phyloP scores from a whole-genome alignment of 2,113 vertebrate species.

The Hepsetus odoe region DNA sequence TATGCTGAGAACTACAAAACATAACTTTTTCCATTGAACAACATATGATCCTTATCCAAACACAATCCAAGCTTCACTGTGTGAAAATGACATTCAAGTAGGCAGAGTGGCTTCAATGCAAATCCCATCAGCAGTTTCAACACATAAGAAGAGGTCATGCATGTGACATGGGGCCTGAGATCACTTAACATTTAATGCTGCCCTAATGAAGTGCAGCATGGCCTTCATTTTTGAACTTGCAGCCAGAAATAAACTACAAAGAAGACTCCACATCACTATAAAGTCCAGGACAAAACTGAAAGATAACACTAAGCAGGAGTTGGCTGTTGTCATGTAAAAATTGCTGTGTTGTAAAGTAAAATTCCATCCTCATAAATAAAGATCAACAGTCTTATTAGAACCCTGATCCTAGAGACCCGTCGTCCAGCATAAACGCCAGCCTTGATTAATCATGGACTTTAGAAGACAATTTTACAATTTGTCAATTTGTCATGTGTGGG shows the following conservation, averaged over 20 bases:
- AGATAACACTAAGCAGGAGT: neutral
- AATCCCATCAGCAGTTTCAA: neutral
- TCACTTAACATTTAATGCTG: neutral
- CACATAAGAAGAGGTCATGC: neutral
- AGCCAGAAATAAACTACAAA: neutral
- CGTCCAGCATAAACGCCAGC: no score
- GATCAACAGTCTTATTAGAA: no score
- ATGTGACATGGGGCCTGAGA: conserved; percentile 4
- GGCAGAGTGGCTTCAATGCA: neutral
- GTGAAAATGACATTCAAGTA: neutral
- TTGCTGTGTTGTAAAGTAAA: no score
- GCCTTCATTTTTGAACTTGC: neutral
- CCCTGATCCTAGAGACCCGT: no score
- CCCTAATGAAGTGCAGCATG: neutral
- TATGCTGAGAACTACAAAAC: neutral
- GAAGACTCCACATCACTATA: neutral
- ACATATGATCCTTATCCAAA: neutral
- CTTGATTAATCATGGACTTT: no score
- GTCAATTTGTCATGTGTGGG: no score
- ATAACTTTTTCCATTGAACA: neutral
- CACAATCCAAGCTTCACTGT: neutral
- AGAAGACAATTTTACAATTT: no score
- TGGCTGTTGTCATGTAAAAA: neutral
- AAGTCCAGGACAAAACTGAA: neutral
- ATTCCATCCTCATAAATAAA: no score